Evolutionary conservation across 2,113 vertebrate species (phyloP).

Genomic region (Eleginops maclovinus): DNA sequence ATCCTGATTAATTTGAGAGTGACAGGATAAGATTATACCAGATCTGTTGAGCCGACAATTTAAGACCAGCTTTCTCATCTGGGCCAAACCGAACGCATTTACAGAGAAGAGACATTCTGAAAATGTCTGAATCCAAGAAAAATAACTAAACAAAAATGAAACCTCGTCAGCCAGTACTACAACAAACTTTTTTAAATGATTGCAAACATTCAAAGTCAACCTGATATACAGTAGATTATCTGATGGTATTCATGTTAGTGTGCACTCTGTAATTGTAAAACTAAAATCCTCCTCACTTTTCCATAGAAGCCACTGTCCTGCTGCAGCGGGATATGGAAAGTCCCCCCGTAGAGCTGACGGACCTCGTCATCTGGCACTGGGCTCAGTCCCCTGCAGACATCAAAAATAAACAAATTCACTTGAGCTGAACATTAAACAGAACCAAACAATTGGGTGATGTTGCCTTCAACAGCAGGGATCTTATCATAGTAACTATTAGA

Average conservation of each 20-base stretch:
- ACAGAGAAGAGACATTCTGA: background rate
- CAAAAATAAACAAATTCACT: background rate
- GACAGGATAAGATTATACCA: conserved; percentile 34
- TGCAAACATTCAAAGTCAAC: background rate
- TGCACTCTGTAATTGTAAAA: background rate
- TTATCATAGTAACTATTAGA: background rate
- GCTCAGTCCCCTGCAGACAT: conserved; percentile 82
- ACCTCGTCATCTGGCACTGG: conserved; percentile 87
- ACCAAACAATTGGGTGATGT: background rate
- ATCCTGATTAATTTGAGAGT: conserved; percentile 31
- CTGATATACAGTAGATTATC: background rate
- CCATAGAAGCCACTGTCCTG: conserved; percentile 91
- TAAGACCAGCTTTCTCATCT: background rate
- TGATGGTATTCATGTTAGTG: background rate
- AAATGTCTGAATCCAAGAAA: background rate
- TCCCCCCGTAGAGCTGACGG: conserved; percentile 83
- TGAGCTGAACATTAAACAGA: background rate
- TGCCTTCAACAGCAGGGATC: background rate
- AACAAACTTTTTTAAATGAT: background rate
- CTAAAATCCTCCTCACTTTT: conserved; percentile 77
- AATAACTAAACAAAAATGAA: background rate
- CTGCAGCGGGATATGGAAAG: conserved; percentile 86
- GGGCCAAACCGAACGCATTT: conserved; percentile 20
- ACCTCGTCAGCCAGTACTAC: background rate
- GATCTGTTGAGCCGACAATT: conserved; percentile 6